phyloP scores from a whole-genome alignment of 2,113 vertebrate species.

The Danio rerio region DNA sequence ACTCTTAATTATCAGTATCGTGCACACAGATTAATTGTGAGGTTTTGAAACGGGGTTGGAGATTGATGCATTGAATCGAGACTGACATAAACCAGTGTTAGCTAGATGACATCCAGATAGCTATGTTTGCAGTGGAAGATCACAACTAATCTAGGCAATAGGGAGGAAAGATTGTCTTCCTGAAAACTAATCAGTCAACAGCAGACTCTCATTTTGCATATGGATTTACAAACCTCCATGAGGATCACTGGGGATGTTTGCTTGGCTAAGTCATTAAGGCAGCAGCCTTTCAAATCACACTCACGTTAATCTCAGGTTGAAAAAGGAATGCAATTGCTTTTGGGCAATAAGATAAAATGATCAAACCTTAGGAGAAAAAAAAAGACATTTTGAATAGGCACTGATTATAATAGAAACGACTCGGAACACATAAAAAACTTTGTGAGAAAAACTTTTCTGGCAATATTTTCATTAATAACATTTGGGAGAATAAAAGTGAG shows the following conservation, averaged over 20 bases:
- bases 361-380: constrained; percentile 10
- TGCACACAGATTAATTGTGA: constrained; percentile 36
- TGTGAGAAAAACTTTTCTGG: not conserved
- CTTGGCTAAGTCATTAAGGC: constrained; percentile 49
- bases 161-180: constrained; percentile 51
- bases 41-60: not conserved
- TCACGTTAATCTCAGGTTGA: constrained; percentile 31
- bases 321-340: constrained; percentile 37
- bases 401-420: constrained; percentile 7
- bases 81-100: constrained; percentile 49
- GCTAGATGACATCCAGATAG: constrained; percentile 48
- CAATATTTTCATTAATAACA: not conserved
- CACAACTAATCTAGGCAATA: constrained; percentile 50
- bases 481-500: not conserved
- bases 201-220: constrained; percentile 48
- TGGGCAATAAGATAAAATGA: constrained; percentile 35
- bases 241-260: constrained; percentile 41
- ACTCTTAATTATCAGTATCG: constrained; percentile 38
- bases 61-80: constrained; percentile 34
- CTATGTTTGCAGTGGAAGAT: constrained; percentile 46
- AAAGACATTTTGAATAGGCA: not conserved
- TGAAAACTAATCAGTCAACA: constrained; percentile 45
- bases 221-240: constrained; percentile 42
- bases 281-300: constrained; percentile 28
- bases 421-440: not conserved